These are phyloP conservation scores for Ahaetulla prasina DNA, from an alignment of 2,113 vertebrate genomes.

Conservation along the genomic window DNA sequence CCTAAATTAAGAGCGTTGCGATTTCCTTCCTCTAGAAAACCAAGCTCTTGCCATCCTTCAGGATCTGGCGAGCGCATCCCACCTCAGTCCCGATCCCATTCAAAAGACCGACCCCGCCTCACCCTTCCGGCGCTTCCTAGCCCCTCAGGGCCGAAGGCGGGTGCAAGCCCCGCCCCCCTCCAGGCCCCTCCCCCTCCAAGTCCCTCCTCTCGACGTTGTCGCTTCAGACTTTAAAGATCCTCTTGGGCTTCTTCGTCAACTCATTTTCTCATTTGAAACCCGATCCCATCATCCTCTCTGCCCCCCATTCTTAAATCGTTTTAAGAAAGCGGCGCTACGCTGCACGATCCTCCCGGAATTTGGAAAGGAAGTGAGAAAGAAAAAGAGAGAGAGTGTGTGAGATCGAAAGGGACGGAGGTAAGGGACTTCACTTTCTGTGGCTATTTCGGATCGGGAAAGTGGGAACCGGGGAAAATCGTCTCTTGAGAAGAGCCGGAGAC, in stretches of 20 bases:
- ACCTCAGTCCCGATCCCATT: not conserved
- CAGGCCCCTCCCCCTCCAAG: not conserved
- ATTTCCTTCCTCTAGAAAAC: not conserved
- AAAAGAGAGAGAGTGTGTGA: not conserved
- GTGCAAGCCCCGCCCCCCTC: not conserved
- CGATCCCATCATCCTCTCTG: not conserved
- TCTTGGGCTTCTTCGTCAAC: not conserved
- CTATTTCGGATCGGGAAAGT: not conserved
- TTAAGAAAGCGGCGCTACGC: not conserved
- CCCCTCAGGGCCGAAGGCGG: not conserved
- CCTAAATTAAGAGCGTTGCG: not conserved
- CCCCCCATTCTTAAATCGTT: not conserved
- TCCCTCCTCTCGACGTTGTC: not conserved
- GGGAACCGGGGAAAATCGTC: not conserved
- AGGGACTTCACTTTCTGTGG: not conserved
- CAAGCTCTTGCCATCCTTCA: not conserved
- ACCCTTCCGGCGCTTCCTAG: not conserved
- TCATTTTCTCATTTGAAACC: not conserved
- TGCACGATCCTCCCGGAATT: not conserved
- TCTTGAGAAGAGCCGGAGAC: not conserved
- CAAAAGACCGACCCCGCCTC: not conserved
- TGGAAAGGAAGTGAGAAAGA: not conserved
- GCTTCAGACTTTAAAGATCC: not conserved
- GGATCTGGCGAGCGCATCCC: not conserved
- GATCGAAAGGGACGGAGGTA: not conserved